These are phyloP conservation scores for Tanaodytes sp. DNA, from an alignment of 2,888 invertebrate genomes.

Conservation along the genomic window DNA sequence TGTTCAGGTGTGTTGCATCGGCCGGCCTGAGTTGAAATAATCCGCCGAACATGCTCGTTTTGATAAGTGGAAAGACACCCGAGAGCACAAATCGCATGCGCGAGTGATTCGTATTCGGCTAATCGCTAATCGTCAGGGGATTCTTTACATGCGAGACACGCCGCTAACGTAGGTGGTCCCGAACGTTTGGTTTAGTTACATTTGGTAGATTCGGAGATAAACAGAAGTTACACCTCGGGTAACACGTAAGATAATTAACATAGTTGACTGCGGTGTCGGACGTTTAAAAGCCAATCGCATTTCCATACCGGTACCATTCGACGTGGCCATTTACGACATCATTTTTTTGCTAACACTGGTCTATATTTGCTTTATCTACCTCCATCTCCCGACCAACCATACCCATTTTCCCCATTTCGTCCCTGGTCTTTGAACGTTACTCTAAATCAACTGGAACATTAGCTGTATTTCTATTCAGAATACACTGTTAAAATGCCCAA, in stretches of 20 bases:
- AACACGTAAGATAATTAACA: slow-evolving; percentile 69
- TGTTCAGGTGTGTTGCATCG: too few species aligned
- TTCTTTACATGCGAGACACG: slow-evolving; percentile 52
- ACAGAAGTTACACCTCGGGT: slow-evolving; percentile 70
- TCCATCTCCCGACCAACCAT: slow-evolving; percentile 62
- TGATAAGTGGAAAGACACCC: slow-evolving; percentile 37
- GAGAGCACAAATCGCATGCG: slow-evolving; percentile 19
- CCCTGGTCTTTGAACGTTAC: slow-evolving; percentile 17
- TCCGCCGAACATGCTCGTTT: too few species aligned
- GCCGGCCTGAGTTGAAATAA: too few species aligned
- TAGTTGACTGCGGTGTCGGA: slow-evolving; percentile 64
- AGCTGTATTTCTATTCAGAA: too few species aligned
- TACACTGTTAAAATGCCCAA: too few species aligned
- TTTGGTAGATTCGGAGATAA: slow-evolving; percentile 69
- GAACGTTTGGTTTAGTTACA: slow-evolving; percentile 65
- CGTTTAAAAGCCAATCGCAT: slow-evolving; percentile 68
- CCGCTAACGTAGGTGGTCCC: slow-evolving; percentile 65
- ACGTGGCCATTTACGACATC: slow-evolving; percentile 57
- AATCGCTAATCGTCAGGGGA: slow-evolving; percentile 45
- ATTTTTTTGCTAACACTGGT: slow-evolving; percentile 58
- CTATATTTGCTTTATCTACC: slow-evolving; percentile 66
- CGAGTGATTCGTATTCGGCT: slow-evolving; percentile 37
- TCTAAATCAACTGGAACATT: too few species aligned
- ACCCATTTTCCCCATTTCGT: slow-evolving; percentile 24
- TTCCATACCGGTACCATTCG: slow-evolving; percentile 70